A percentile compares a stretch with the other conserved stretches of the same genome.
Conservation (phyloP, 2,888 invertebrate genomes). For the Mythimna impura region DNA sequence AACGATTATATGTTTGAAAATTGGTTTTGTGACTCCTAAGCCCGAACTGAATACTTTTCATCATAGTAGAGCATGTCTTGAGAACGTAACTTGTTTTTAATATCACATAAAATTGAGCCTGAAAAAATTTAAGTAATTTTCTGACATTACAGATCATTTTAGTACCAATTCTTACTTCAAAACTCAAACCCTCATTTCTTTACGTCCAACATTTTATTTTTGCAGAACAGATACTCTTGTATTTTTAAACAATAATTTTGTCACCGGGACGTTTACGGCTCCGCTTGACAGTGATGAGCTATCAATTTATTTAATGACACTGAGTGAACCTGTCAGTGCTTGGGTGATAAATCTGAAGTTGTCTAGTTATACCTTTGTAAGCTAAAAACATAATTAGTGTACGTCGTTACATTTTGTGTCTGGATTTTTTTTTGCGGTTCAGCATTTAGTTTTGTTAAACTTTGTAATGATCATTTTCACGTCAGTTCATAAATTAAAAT, state of each 20-base stretch:
- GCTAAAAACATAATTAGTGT: conserved; percentile 55
- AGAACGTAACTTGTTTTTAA: background rate
- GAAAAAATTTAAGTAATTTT: background rate
- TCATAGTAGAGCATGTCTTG: background rate
- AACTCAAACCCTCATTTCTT: conserved; percentile 10
- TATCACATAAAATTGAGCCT: background rate
- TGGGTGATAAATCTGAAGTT: conserved; percentile 51
- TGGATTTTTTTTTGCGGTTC: conserved; percentile 7
- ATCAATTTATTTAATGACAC: conserved; percentile 62
- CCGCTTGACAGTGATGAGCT: conserved; percentile 51
- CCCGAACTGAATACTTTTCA: background rate
- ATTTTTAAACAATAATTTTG: conserved; percentile 56
- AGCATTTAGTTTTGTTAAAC: background rate
- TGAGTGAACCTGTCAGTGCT: conserved; percentile 39
- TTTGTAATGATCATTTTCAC: background rate
- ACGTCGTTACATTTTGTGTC: conserved; percentile 40
- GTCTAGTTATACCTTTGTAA: conserved; percentile 42
- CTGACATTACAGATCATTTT: conserved; percentile 11
- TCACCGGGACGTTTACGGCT: conserved; percentile 50
- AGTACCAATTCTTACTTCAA: conserved; percentile 20
- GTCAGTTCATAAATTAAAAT: too few relatives aligned
- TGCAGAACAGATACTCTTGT: conserved; percentile 30
- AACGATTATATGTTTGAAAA: too few relatives aligned
- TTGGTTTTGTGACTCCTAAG: background rate
- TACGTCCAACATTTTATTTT: conserved; percentile 23